These are phyloP conservation scores for Petrophora chlorosata DNA, from an alignment of 2,888 invertebrate species.

Conservation along the genomic window DNA sequence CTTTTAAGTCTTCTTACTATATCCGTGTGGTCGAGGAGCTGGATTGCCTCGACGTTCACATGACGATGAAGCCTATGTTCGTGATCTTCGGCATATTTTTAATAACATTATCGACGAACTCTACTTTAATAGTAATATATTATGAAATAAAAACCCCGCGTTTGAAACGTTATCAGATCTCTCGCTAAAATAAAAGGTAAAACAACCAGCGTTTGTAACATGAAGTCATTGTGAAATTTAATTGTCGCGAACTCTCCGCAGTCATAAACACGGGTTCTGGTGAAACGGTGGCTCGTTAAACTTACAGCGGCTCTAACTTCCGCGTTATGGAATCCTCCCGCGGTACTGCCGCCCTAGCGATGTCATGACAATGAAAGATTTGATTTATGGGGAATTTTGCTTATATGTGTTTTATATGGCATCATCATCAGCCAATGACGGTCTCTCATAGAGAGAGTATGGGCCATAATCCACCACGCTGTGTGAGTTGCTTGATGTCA, in stretches of 20 bases:
- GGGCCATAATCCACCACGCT: too few relatives aligned
- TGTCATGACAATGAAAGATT: slow-evolving; percentile 9
- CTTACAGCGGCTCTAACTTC: slow-evolving; percentile 49
- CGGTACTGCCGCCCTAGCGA: slow-evolving; percentile 19
- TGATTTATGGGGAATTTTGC: slow-evolving; percentile 7
- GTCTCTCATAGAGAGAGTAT: too few relatives aligned
- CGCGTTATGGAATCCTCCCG: slow-evolving; percentile 47
- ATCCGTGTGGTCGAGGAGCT: too few relatives aligned
- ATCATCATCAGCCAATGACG: too few relatives aligned
- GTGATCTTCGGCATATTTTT: too few relatives aligned
- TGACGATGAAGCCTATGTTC: too few relatives aligned
- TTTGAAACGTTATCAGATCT: slow-evolving; percentile 1
- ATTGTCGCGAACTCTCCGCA: slow-evolving; percentile 46
- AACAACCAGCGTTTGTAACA: slow-evolving; percentile 15
- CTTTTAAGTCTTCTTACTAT: too few relatives aligned
- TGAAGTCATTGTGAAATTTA: slow-evolving; percentile 42
- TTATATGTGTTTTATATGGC: not conserved
- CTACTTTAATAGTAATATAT: too few relatives aligned
- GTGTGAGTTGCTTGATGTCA: too few relatives aligned
- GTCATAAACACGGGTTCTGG: slow-evolving; percentile 50
- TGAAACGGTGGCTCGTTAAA: slow-evolving; percentile 56
- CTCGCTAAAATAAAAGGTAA: slow-evolving; percentile 11
- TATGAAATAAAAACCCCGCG: too few relatives aligned
- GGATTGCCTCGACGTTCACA: too few relatives aligned
- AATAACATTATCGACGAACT: too few relatives aligned